These are phyloP conservation scores for Centrocercus urophasianus DNA, from an alignment of 2,113 vertebrate genomes.

Conservation along the genomic window DNA sequence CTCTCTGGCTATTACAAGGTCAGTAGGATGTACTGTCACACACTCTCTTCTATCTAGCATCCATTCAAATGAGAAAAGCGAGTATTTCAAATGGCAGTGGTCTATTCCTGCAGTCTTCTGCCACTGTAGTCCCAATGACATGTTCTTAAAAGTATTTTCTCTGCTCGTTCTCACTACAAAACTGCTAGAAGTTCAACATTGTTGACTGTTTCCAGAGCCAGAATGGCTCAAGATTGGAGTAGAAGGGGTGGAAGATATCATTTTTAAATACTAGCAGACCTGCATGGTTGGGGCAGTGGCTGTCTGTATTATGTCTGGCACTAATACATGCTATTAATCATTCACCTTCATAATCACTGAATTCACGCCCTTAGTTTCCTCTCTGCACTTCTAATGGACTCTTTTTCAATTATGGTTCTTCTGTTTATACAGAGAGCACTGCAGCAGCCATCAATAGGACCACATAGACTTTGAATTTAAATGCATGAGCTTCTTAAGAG, in stretches of 20 bases:
- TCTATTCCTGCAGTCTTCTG: not conserved
- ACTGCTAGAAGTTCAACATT: not conserved
- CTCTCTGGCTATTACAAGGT: not conserved
- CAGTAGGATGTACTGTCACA: not conserved
- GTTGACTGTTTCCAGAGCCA: not conserved
- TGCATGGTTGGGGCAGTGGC: not conserved
- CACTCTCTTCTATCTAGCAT: not conserved
- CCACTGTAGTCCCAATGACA: not conserved
- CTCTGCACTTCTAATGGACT: not conserved
- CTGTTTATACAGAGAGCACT: not conserved
- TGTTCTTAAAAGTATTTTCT: not conserved
- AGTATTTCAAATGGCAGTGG: not conserved
- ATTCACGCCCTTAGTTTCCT: not conserved
- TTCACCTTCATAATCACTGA: conserved; percentile 13
- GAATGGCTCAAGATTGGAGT: not conserved
- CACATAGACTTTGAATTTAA: conserved; percentile 17
- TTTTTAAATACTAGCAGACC: not conserved
- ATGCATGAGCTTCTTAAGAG: not conserved
- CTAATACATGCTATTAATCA: not conserved
- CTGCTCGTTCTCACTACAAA: not conserved
- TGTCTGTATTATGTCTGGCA: conserved; percentile 17
- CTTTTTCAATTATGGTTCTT: conserved; percentile 4
- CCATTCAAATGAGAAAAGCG: not conserved
- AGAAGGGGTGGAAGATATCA: not conserved
- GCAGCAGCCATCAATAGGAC: not conserved